A percentile compares a stretch with the other conserved stretches of the same genome.
These are phyloP conservation scores for Nowickia ferox DNA, from an alignment of 2,888 invertebrate species.

Conservation along the genomic window DNA sequence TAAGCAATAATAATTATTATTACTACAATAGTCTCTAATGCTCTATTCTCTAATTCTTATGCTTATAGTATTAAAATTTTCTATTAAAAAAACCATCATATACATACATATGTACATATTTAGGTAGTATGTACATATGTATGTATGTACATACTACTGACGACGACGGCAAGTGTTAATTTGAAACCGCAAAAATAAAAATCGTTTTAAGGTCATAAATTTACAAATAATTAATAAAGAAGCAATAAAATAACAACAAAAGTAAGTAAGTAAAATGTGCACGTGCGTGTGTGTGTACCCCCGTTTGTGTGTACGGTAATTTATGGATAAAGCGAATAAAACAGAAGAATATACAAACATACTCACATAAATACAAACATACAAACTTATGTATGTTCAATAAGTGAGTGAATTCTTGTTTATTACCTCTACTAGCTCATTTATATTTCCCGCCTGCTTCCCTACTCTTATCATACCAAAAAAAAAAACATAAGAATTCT, in stretches of 20 bases:
- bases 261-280: background rate
- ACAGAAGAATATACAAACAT: background rate
- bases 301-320: background rate
- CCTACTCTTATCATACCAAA: background rate
- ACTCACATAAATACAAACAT: background rate
- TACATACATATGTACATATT: too few relatives aligned
- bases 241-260: constrained; percentile 25
- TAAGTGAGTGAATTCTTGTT: too few relatives aligned
- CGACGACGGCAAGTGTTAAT: constrained; percentile 4
- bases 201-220: constrained; percentile 36
- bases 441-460: background rate
- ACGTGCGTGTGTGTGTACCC: background rate
- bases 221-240: constrained; percentile 35
- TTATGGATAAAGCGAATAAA: background rate
- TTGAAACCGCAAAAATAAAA: constrained; percentile 30
- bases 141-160: background rate
- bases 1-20: too few relatives aligned
- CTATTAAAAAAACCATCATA: too few relatives aligned
- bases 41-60: too few relatives aligned
- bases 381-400: background rate
- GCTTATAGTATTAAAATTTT: too few relatives aligned
- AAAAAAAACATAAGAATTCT: too few relatives aligned
- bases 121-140: too few relatives aligned
- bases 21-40: too few relatives aligned
- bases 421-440: too few relatives aligned